Evolutionary conservation across 2,888 invertebrate species (phyloP).

Genomic region (Drosophila borborema): DNA sequence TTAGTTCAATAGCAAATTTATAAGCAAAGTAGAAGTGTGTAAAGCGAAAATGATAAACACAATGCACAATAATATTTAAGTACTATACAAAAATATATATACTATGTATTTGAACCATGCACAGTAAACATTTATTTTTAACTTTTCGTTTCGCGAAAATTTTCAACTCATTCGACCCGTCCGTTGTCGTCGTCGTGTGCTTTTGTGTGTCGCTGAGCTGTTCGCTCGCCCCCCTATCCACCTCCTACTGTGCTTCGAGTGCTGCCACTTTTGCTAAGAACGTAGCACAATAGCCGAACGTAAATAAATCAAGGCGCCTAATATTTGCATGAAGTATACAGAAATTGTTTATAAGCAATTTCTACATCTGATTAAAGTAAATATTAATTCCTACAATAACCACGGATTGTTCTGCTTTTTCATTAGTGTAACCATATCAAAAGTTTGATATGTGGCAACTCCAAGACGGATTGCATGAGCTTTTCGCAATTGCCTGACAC

Average conservation of each 20-base stretch:
- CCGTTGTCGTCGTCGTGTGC: conserved; percentile 72
- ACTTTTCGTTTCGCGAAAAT: conserved; percentile 76
- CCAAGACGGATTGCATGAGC: conserved; percentile 38
- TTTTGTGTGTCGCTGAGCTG: conserved; percentile 62
- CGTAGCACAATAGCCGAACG: conserved; percentile 10
- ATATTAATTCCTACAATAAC: conserved; percentile 27
- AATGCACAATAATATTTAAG: conserved; percentile 42
- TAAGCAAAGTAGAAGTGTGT: conserved; percentile 18
- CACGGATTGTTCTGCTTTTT: conserved; percentile 23
- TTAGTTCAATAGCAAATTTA: conserved; percentile 55
- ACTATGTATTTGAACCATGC: conserved; percentile 60
- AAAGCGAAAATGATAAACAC: conserved; percentile 35
- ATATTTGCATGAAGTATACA: conserved; percentile 8
- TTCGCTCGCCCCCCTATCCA: conserved; percentile 21
- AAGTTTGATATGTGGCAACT: conserved; percentile 48
- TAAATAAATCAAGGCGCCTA: conserved; percentile 3
- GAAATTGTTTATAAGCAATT: conserved; percentile 55
- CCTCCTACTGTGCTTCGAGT: conserved; percentile 38
- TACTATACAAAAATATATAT: conserved; percentile 42
- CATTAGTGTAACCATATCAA: conserved; percentile 39
- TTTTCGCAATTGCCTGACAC: conserved; percentile 42
- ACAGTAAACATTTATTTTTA: conserved; percentile 81
- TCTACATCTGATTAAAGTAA: conserved; percentile 20
- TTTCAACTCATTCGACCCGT: conserved; percentile 74
- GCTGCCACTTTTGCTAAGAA: conserved; percentile 55